Conservation (phyloP, 1,140 invertebrate genomes). For the Lysiphlebus fabarum region DNA sequence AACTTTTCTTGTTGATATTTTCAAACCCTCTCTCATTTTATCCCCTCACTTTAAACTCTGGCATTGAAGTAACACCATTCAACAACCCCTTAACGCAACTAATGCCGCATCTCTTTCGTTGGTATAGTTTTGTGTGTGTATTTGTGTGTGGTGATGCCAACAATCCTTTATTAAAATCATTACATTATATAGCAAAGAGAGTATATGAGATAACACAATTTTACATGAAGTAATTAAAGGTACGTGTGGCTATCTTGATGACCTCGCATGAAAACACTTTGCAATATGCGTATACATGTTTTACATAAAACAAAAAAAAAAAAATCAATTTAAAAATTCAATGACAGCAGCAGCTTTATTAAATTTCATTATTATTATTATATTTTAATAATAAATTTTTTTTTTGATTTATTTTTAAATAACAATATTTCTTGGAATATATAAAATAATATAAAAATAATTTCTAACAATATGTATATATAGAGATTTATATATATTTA, state of each 20-base stretch:
- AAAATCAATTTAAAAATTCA: too few relatives aligned
- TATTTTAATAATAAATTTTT: too few relatives aligned
- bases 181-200: constrained; percentile 29
- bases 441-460: background rate
- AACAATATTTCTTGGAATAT: background rate
- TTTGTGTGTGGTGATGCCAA: constrained; percentile 31
- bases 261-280: constrained; percentile 4
- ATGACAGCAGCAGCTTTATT: constrained; percentile 23
- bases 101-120: constrained; percentile 19
- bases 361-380: too few relatives aligned
- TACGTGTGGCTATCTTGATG: too few relatives aligned
- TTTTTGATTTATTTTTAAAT: constrained; percentile 1
- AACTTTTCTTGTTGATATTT: constrained; percentile 27
- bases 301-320: too few relatives aligned
- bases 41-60: constrained; percentile 14
- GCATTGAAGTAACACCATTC: background rate
- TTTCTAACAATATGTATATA: constrained; percentile 2
- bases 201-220: too few relatives aligned
- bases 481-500: background rate
- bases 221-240: too few relatives aligned
- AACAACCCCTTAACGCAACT: too few relatives aligned
- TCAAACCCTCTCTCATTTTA: background rate
- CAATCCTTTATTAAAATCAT: constrained; percentile 45
- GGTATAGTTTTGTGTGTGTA: too few relatives aligned
- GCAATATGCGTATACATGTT: background rate